Evolutionary conservation across 2,888 invertebrate genomes (phyloP).

Genomic region (Pilophorus perplexus): DNA sequence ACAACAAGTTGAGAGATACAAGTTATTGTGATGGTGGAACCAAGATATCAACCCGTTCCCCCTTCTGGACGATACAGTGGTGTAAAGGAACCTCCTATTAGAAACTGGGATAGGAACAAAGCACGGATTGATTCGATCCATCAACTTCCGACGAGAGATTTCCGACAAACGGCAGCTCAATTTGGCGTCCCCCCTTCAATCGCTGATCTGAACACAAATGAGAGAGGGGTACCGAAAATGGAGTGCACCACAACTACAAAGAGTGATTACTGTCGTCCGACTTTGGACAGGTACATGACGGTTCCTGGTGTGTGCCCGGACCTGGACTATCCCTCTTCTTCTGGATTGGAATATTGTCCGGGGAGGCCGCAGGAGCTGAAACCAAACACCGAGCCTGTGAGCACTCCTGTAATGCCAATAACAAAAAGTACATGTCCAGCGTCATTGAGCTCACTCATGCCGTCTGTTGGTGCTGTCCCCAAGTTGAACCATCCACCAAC

Average conservation of each 20-base stretch:
- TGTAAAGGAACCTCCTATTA: neutral
- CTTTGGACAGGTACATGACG: constrained; percentile 15
- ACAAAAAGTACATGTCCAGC: neutral
- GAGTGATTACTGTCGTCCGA: constrained; percentile 16
- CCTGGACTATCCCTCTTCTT: constrained; percentile 6
- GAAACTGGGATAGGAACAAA: constrained; percentile 32
- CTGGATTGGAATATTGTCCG: constrained; percentile 14
- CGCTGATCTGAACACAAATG: constrained; percentile 1
- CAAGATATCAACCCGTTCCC: neutral
- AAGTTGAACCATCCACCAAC: neutral
- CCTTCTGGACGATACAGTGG: constrained; percentile 2
- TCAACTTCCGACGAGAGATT: constrained; percentile 10
- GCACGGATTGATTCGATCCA: constrained; percentile 16
- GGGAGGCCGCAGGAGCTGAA: neutral
- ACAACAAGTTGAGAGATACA: no score
- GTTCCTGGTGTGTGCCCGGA: constrained; percentile 2
- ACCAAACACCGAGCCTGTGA: neutral
- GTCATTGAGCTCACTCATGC: neutral
- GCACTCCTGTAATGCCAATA: neutral
- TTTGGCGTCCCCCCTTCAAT: constrained; percentile 21
- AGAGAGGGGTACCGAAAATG: constrained; percentile 28
- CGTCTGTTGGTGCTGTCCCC: neutral
- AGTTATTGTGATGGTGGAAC: constrained; percentile 21
- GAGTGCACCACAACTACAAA: constrained; percentile 32
- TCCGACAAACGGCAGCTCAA: constrained; percentile 5